Percentiles rank a stretch among this genome's conserved stretches.
phyloP scores from a whole-genome alignment of 2,113 vertebrate genomes.

The Lampris incognitus region DNA sequence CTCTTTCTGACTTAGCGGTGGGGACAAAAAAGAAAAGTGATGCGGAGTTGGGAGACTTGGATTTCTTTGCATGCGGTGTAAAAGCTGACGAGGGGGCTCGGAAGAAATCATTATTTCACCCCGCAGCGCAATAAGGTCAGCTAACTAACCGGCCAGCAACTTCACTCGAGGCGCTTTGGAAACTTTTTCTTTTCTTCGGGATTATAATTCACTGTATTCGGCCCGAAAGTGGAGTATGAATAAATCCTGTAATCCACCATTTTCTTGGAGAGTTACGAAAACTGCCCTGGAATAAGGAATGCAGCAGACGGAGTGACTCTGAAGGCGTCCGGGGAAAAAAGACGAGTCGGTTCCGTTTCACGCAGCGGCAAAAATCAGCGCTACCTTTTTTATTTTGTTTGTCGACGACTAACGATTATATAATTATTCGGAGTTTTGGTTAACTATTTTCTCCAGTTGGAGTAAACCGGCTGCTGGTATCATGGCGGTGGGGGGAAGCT shows the following conservation, averaged over 20 bases:
- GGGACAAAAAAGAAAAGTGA: neutral
- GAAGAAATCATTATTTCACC: constrained; percentile 1
- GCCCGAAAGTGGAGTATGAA: constrained; percentile 8
- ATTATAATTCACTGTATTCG: constrained; percentile 13
- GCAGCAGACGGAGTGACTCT: constrained; percentile 1
- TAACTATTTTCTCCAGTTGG: constrained; percentile 14
- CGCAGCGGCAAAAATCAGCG: neutral
- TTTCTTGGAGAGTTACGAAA: constrained; percentile 33
- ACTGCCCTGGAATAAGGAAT: constrained; percentile 30
- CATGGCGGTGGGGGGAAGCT: constrained; percentile 54
- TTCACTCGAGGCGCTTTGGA: neutral
- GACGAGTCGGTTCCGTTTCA: too few species aligned
- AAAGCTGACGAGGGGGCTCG: constrained; percentile 4
- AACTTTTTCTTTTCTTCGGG: constrained; percentile 7
- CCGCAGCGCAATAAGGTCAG: neutral
- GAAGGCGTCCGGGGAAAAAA: neutral
- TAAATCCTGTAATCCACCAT: constrained; percentile 15
- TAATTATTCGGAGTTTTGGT: neutral
- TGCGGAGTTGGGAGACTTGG: neutral
- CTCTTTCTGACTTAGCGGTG: too few species aligned
- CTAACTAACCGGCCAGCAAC: neutral
- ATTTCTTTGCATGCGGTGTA: constrained; percentile 4
- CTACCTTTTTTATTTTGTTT: neutral
- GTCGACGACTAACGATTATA: neutral
- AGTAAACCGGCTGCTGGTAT: neutral